Base-by-base conservation (phyloP, 2,888 invertebrate genomes). In the Parascotia fuliginaria region DNA sequence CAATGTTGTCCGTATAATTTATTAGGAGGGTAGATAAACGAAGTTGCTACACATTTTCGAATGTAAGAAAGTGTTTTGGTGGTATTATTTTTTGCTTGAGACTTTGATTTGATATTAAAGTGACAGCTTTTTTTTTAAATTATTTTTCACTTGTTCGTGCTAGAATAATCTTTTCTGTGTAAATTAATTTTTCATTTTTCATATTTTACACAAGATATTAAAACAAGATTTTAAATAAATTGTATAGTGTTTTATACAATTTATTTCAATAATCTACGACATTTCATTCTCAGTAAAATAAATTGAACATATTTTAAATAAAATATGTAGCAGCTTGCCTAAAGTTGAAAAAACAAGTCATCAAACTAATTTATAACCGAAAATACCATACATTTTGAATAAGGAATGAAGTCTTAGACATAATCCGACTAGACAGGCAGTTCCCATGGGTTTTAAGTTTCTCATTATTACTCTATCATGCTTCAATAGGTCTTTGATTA, bases 1-100 rank as follows among this genome's bases (percentile, higher is more conserved):
- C 64, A 65, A 58, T 59, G 65, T 59, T 41, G 47, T 61, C 65
- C 46, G 42, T 44, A 58, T 70, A 71, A 77, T 76, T 74, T 77
- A 76, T 74, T 66, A 68, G 58, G 55, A 34, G 39, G 40, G 46
- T 19, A 39, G 14, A 34, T 24, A 49, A 45, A 60, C 48, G 46
- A 49, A 48, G 58, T 31, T 12, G 19, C 24, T 42, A 33, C 9
- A 39, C 32, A 39, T 27, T 32, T 39, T 39, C 11, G 4, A 14
- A 11, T 31, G 13, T 41, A 31, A 6, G 9, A 22, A 13, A 13
- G 13, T 12, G 22, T 24, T 24, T 11, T 28, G 9, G 3, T 32
- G 16, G 14, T 9, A n/a, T 33, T 33, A 0, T 16, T 14, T n/a
- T 32, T 14, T n/a, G 16, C n/a, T 33, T 4, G 9, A 32, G 11